Evolutionary conservation across 1,140 invertebrate genomes (phyloP), one percentile per base, ranked within the genome.

Genomic region (Globodera ellingtonae): DNA sequence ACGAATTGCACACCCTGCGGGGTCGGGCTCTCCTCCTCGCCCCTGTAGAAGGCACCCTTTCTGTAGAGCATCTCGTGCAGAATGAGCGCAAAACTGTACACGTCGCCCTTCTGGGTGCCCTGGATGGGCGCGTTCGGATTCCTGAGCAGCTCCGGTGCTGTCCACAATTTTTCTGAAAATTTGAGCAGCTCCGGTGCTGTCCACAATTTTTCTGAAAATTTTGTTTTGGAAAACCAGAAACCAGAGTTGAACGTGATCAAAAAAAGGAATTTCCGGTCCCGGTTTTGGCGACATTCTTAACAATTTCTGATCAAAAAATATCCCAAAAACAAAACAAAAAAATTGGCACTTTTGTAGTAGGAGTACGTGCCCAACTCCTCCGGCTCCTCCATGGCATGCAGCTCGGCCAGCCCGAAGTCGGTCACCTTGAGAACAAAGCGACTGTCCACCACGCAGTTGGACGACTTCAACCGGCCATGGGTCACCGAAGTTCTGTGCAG

Each of bases 371-470:
- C 94, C 86, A 94, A 93, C 71, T 89, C 85, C 85, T 93, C 94
- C 90, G 94, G 94, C 92, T 84, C 85, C 59, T 91, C 90, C 69
- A 87, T 90, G 0, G 90, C 88, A 18, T 94, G 92, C 87, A 91
- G 90, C 18, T 85, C 89, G 85, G 94, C 93, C 0, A 99, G 90
- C 4, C 97, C 97, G 89, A 98, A 99, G 90, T 98, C 96, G 0
- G 96, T 94, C 59, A 99, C 94, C 92, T 99, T 99, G 1, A 99
- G 91, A 0, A 98, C 95, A 89, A 99, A 99, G 50, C 96, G 92
- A 24, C 94, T 95, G 88, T 99, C 97, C 0, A 99, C 96, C 0
- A 99, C 94, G 90, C 97, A 99, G 89, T 99, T 99, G 46, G 94
- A 95, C 0, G 96, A 98, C 88, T 97, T 98, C 9, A 99, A 91